A percentile compares a stretch with the other conserved stretches of the same genome.
Conservation (phyloP, 2,888 invertebrate genomes). For the Tuberolachnus salignus region DNA sequence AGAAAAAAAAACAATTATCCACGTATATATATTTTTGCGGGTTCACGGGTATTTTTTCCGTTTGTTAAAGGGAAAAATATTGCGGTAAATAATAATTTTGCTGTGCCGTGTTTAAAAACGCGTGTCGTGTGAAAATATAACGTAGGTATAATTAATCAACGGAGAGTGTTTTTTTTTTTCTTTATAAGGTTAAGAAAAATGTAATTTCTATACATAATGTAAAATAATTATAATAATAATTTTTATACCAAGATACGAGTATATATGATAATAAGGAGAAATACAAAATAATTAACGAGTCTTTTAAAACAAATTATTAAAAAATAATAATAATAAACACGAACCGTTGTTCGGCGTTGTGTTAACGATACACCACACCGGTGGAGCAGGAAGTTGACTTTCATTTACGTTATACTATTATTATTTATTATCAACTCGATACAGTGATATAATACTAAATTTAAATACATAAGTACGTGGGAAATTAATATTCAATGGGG, state of each 20-base stretch:
- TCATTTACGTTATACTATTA: constrained; percentile 28
- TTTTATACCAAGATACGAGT: too few relatives aligned
- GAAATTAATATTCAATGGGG: constrained; percentile 40
- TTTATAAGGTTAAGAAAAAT: constrained; percentile 18
- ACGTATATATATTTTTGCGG: not conserved
- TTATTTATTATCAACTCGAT: not conserved
- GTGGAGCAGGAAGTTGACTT: constrained; percentile 2
- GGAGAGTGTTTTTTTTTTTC: not conserved
- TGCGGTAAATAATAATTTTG: constrained; percentile 9
- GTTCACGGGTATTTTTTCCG: constrained; percentile 11
- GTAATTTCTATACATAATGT: constrained; percentile 37
- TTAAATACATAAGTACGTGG: not conserved
- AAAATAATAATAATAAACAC: constrained; percentile 23
- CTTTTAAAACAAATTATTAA: constrained; percentile 30
- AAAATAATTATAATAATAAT: constrained; percentile 2
- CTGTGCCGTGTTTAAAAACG: constrained; percentile 17
- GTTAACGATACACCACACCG: not conserved
- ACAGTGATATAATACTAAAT: constrained; percentile 26
- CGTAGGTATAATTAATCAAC: constrained; percentile 24
- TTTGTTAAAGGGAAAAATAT: constrained; percentile 4
- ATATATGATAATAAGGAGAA: constrained; percentile 35
- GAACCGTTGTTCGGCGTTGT: constrained; percentile 1
- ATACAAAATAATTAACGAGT: constrained; percentile 31
- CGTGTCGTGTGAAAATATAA: constrained; percentile 32
- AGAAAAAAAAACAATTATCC: too few relatives aligned